Conservation (phyloP, 2,797 vertebrate genomes). For the Notolepis coatsorum region DNA sequence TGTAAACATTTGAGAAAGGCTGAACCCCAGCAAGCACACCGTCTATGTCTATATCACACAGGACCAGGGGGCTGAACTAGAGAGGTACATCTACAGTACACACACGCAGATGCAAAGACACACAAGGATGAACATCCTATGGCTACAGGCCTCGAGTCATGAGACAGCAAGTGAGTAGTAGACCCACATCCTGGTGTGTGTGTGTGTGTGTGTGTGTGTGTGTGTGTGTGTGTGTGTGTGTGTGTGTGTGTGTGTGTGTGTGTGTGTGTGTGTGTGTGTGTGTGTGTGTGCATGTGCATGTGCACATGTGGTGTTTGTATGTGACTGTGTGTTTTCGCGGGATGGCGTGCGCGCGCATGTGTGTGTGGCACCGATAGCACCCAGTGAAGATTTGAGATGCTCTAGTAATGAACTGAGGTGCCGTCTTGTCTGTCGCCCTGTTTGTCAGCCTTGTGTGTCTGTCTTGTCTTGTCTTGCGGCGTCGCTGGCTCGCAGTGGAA, state of each 20-base stretch:
- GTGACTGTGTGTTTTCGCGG: neutral
- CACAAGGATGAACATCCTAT: slow-evolving; percentile 84
- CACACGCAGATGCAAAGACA: slow-evolving; percentile 49
- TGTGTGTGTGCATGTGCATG: slow-evolving; percentile 27
- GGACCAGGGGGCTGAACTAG: slow-evolving; percentile 27
- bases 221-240: slow-evolving; percentile 1
- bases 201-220: neutral
- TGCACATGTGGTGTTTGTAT: neutral
- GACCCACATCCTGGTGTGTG: slow-evolving; percentile 76
- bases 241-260: slow-evolving; percentile 1
- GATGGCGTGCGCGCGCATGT: too few species aligned
- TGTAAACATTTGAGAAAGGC: slow-evolving; percentile 49
- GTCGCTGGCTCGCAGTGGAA: neutral
- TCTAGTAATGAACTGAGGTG: neutral
- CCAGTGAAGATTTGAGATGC: neutral
- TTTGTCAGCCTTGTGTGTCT: slow-evolving; percentile 1
- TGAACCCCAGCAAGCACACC: slow-evolving; percentile 44
- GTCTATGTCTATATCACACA: slow-evolving; percentile 30
- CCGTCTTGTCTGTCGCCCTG: slow-evolving; percentile 25
- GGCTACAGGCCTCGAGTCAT: slow-evolving; percentile 65
- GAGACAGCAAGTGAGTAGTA: slow-evolving; percentile 48
- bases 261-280: neutral
- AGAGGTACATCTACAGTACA: slow-evolving; percentile 24
- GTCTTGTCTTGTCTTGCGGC: slow-evolving; percentile 3
- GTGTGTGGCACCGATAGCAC: slow-evolving; percentile 12